Evolutionary conservation across 2,888 invertebrate genomes (phyloP), one percentile per base, ranked within the genome.

Genomic region (Platycheirus rosarum): DNA sequence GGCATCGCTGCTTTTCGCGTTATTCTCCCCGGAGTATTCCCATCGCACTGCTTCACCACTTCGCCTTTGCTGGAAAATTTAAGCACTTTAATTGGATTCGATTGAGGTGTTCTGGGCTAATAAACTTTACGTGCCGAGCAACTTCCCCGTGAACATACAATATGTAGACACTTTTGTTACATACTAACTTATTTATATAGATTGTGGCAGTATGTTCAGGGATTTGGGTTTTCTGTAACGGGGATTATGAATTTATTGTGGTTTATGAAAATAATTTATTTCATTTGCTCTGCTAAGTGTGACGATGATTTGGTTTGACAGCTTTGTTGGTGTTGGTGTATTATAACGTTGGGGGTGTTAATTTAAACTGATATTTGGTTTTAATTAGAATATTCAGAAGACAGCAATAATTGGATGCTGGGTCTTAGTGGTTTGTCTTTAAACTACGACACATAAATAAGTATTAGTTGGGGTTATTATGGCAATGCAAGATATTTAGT

Each of bases 1-100:
- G 44, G 42, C 20, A 23, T 37, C 26, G 44, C 14, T 32, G 51
- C 2, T 40, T n/a, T n/a, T 11, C 4, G 20, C 29, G 14, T 73
- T 23, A 11, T 40, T 23, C 23, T 23, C 40, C 40, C 40, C 37
- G 2, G 23, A 2, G 2, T 23, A 37, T 26, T 26, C 26, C 40
- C 40, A 40, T 11, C 53, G 13, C 53, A 40, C 37, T 40, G 0
- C n/a, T n/a, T n/a, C n/a, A n/a, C n/a, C n/a, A n/a, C n/a, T n/a
- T n/a, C 35, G 8, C 37, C 3, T n/a, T 40, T 40, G 29, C 1
- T 37, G 44, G 68, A 40, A 70, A 65, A 70, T 70, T 60, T 18
- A 60, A 29, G 7, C 60, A 18, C 53, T 65, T 75, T 66, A 80
- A 80, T 75, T 80, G 75, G 75, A 75, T 80, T 75, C 70, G 80